phyloP scores from a whole-genome alignment of 2,113 vertebrate genomes.

The Dendropsophus ebraccatus region DNA sequence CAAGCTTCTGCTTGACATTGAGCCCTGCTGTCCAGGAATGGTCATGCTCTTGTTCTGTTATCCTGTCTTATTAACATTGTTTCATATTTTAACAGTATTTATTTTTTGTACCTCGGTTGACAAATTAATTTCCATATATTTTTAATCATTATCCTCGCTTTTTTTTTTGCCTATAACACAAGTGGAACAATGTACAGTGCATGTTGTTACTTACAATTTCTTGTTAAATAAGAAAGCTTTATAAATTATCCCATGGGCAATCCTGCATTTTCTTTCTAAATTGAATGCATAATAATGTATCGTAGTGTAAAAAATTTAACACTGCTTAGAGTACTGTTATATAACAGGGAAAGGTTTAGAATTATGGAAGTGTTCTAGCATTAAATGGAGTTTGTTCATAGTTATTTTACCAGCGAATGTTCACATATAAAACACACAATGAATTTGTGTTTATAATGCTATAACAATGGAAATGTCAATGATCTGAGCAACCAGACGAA shows the following conservation, averaged over 20 bases:
- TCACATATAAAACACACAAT: conserved; percentile 44
- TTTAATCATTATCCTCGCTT: too few relatives aligned
- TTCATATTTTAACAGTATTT: background rate
- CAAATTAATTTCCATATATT: too few relatives aligned
- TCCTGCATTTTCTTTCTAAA: conserved; percentile 32
- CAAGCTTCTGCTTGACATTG: background rate
- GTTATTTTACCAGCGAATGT: conserved; percentile 12
- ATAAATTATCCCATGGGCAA: conserved; percentile 42
- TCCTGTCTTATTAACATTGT: background rate
- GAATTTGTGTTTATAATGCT: conserved; percentile 30
- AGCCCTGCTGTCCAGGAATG: background rate
- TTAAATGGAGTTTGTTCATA: conserved; percentile 40
- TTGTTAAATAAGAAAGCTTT: conserved; percentile 37
- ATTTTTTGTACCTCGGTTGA: too few relatives aligned
- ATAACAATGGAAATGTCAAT: conserved; percentile 22
- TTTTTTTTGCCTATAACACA: background rate
- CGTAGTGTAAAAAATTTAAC: conserved; percentile 27
- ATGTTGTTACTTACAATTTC: conserved; percentile 31
- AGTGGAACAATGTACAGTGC: background rate
- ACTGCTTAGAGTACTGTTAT: conserved; percentile 20
- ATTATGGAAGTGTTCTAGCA: conserved; percentile 38
- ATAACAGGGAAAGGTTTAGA: background rate
- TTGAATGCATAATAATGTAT: conserved; percentile 53
- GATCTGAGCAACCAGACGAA: background rate
- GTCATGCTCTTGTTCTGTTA: background rate